phyloP scores from a whole-genome alignment of 2,888 invertebrate genomes.

The Caenorhabditis drosophilae region DNA sequence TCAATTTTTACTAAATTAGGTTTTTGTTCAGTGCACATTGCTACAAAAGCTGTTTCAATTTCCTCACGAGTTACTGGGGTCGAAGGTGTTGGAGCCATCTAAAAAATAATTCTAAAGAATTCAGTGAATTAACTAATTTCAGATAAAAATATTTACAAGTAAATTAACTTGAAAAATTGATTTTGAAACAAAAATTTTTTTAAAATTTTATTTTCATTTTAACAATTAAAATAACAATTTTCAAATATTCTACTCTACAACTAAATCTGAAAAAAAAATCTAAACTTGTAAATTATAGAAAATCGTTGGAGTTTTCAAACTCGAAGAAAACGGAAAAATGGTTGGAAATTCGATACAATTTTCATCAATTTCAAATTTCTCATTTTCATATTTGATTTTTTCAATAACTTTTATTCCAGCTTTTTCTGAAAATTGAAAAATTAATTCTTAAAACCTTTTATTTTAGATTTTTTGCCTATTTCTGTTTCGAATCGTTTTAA shows the following conservation, averaged over 20 bases:
- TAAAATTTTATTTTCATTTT: no score
- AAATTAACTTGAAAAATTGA: not conserved
- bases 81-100: constrained; percentile 30
- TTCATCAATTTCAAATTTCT: not conserved
- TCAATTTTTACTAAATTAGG: constrained; percentile 44
- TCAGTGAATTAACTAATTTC: not conserved
- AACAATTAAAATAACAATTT: no score
- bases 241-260: no score
- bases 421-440: no score
- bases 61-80: constrained; percentile 41
- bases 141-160: not conserved
- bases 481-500: constrained; percentile 32
- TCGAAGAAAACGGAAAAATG: constrained; percentile 40
- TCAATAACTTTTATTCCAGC: constrained; percentile 1
- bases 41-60: constrained; percentile 46
- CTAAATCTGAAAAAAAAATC: constrained; percentile 1
- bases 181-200: not conserved
- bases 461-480: no score
- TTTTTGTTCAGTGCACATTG: constrained; percentile 36
- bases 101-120: constrained; percentile 2
- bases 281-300: constrained; percentile 33
- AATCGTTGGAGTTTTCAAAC: constrained; percentile 43
- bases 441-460: no score
- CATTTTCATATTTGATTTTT: constrained; percentile 19
- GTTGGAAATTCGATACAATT: not conserved